Evolutionary conservation across 2,888 invertebrate genomes (phyloP).

Genomic region (Deroplatys truncata): DNA sequence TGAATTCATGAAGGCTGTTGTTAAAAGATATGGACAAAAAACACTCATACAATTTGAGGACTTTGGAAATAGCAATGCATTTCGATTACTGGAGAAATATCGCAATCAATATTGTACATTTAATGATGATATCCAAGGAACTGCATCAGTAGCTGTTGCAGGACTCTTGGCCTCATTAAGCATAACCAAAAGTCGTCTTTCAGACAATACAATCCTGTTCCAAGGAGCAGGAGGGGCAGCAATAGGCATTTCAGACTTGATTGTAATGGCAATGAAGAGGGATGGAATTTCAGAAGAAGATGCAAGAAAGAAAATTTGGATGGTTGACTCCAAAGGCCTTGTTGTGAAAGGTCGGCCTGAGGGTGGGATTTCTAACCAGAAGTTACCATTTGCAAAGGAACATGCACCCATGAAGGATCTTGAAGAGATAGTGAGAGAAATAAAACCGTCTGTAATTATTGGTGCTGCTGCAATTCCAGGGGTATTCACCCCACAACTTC

Average conservation of each 20-base stretch:
- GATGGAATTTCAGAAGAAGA: conserved; percentile 74
- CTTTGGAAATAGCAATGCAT: conserved; percentile 97
- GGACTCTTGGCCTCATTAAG: conserved; percentile 85
- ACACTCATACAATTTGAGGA: conserved; percentile 93
- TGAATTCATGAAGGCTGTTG: conserved; percentile 93
- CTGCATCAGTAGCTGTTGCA: conserved; percentile 92
- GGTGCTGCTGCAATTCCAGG: conserved; percentile 93
- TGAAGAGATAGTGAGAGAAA: conserved; percentile 69
- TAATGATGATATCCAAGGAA: conserved; percentile 99
- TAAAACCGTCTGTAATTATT: conserved; percentile 88
- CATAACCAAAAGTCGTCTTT: conserved; percentile 75
- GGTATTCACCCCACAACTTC: conserved; percentile 86
- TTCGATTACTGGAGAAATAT: conserved; percentile 86
- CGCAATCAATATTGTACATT: conserved; percentile 87
- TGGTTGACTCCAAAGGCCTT: conserved; percentile 94
- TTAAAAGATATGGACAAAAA: conserved; percentile 79
- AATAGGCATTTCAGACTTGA: conserved; percentile 87
- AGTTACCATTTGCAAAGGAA: conserved; percentile 75
- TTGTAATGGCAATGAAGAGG: conserved; percentile 86
- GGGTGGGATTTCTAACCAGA: conserved; percentile 77
- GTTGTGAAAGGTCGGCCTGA: conserved; percentile 83
- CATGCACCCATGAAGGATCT: conserved; percentile 73
- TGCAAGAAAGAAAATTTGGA: conserved; percentile 81
- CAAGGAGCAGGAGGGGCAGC: conserved; percentile 97
- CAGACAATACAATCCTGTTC: conserved; percentile 85